These are phyloP conservation scores for Temnothorax longispinosus DNA, from an alignment of 1,140 invertebrate genomes.

Conservation along the genomic window DNA sequence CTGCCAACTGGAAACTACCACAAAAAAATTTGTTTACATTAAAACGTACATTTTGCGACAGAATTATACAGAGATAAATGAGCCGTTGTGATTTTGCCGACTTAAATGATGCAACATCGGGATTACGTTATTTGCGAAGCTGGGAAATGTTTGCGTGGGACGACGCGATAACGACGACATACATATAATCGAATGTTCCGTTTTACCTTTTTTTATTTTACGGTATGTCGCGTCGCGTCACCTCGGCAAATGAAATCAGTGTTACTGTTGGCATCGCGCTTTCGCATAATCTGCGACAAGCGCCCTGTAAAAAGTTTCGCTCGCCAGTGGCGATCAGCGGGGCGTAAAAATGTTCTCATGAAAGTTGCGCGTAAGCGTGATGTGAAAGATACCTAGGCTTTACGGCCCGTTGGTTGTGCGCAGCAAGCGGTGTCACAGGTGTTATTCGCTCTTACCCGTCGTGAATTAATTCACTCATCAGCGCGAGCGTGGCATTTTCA, in stretches of 20 bases:
- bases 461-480: conserved; percentile 42
- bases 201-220: conserved; percentile 40
- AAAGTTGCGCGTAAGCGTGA: conserved; percentile 28
- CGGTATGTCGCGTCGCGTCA: neutral
- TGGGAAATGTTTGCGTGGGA: neutral
- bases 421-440: neutral
- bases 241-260: conserved; percentile 18
- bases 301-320: conserved; percentile 12
- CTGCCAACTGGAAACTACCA: too few species aligned
- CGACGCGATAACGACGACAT: neutral
- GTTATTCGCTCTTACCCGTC: conserved; percentile 16
- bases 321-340: neutral
- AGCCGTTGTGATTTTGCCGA: conserved; percentile 12
- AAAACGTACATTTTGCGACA: conserved; percentile 18
- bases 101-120: conserved; percentile 36
- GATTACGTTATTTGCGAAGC: conserved; percentile 25
- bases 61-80: conserved; percentile 5
- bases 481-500: neutral
- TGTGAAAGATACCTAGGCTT: conserved; percentile 12
- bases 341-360: conserved; percentile 3
- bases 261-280: neutral
- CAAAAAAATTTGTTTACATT: conserved; percentile 40
- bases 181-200: neutral
- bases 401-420: neutral
- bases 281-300: conserved; percentile 34